Base-by-base conservation (phyloP, 2,113 vertebrate genomes). In the Rhineura floridana region DNA sequence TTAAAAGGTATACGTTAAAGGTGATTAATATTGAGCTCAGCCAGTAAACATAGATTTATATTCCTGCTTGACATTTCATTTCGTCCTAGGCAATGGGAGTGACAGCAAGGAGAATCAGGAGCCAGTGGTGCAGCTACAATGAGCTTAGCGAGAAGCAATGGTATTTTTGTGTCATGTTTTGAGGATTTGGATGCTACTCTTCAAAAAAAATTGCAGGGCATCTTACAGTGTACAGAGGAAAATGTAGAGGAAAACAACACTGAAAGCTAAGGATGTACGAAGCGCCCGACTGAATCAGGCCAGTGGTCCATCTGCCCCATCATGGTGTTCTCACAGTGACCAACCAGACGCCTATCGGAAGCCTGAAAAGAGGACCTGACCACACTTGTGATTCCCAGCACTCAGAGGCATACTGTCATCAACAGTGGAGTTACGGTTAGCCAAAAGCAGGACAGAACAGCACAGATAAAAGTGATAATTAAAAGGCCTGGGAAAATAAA, bases 1-100 rank as follows among this genome's bases (percentile, higher is more conserved):
- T 87, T 91, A 92, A 94, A 94, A 94, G 89, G 81, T 89, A 88
- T 92, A 82, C n/a, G 86, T 80, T 86, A 94, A 93, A 94, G 88
- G 46, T 55, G 87, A 91, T 93, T 93, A 90, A 50, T 73, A 48
- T 89, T 80, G 62, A 91, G 39, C 6, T 42, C 89, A 83, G 46
- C 81, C 88, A 90, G 79, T 86, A 82, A 90, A 93, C 85, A 10
- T 87, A 92, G 88, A 92, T 19, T 46, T 88, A 91, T 67, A 65
- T 12, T 23, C 62, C 89, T 80, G 72, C 11, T 0, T 77, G 69
- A 70, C 8, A 33, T 90, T 93, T 92, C 8, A 33, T 90, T 93
- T 92, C 85, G 6, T 87, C 25, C 3, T 9, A 75, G 13, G 62
- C 44, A 79, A 1, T 52, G n/a, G n/a, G n/a, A n/a, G n/a, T n/a